These are phyloP conservation scores for Cryptocheilus praepositus DNA, from an alignment of 2,888 invertebrate genomes.

Conservation along the genomic window DNA sequence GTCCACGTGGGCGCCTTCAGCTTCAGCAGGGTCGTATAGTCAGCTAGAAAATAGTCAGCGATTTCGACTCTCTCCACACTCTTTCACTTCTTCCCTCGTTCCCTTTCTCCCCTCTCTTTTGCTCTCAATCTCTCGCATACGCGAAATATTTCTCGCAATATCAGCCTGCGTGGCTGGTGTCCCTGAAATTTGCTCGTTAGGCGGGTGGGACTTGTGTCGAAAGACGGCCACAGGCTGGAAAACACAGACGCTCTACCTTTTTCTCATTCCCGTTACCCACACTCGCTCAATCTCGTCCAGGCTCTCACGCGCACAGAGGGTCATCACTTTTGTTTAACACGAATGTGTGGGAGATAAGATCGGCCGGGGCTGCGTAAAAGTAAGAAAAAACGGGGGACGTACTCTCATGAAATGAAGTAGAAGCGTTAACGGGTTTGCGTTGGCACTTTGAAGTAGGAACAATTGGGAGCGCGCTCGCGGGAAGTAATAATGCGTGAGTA, in stretches of 20 bases:
- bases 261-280: conserved; percentile 12
- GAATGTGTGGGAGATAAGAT: too few relatives aligned
- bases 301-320: background rate
- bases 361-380: too few relatives aligned
- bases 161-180: too few relatives aligned
- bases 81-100: conserved; percentile 26
- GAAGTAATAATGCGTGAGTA: too few relatives aligned
- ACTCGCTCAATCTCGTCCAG: background rate
- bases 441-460: too few relatives aligned
- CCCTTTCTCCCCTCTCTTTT: conserved; percentile 19
- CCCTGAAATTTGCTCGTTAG: too few relatives aligned
- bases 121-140: background rate
- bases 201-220: too few relatives aligned
- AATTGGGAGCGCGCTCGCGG: background rate
- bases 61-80: conserved; percentile 10
- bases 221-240: too few relatives aligned
- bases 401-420: too few relatives aligned
- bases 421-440: too few relatives aligned
- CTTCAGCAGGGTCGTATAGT: conserved; percentile 82
- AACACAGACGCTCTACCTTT: conserved; percentile 9
- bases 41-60: conserved; percentile 73
- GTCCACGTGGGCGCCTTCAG: conserved; percentile 86
- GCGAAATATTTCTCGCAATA: too few relatives aligned
- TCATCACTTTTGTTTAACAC: background rate
- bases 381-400: too few relatives aligned